phyloP scores from a whole-genome alignment of 1,140 invertebrate genomes.

The Phymorhynchus buccinoides region DNA sequence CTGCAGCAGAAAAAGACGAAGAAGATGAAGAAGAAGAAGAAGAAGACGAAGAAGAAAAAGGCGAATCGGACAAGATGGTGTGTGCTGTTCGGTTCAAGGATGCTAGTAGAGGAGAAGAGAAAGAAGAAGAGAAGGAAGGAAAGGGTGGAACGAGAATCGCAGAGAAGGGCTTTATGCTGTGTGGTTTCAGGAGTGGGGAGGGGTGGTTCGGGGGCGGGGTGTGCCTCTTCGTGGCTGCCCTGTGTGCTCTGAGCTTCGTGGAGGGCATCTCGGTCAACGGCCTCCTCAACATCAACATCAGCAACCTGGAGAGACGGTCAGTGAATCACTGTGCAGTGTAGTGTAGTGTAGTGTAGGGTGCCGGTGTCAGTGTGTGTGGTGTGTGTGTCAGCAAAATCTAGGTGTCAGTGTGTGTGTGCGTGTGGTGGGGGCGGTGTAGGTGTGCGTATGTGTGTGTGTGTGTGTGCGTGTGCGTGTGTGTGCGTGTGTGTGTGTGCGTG shows the following conservation, averaged over 20 bases:
- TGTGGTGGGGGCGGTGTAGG: no score
- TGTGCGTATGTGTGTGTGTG: neutral
- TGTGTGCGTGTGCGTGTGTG: neutral
- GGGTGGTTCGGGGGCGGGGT: neutral
- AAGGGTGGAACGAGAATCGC: neutral
- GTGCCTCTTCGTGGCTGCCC: conserved; percentile 43
- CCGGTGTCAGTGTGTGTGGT: neutral
- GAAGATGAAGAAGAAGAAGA: neutral
- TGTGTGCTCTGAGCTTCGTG: conserved; percentile 49
- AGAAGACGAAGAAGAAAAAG: neutral
- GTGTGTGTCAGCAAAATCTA: no score
- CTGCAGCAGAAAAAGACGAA: neutral
- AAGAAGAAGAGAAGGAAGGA: neutral
- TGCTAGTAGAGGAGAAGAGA: neutral
- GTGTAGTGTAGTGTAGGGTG: no score
- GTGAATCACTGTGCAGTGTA: neutral
- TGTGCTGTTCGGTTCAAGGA: no score
- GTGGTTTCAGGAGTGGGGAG: neutral
- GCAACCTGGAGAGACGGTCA: conserved; percentile 55
- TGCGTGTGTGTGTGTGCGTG: neutral
- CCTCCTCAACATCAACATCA: conserved; percentile 81
- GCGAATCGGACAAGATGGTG: neutral
- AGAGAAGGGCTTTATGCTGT: neutral
- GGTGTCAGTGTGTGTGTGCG: neutral
- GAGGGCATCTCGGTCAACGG: conserved; percentile 89